A percentile compares a stretch with the other conserved stretches of the same genome.
Conservation (phyloP, 2,797 vertebrate genomes). For the Delichon dasypus region DNA sequence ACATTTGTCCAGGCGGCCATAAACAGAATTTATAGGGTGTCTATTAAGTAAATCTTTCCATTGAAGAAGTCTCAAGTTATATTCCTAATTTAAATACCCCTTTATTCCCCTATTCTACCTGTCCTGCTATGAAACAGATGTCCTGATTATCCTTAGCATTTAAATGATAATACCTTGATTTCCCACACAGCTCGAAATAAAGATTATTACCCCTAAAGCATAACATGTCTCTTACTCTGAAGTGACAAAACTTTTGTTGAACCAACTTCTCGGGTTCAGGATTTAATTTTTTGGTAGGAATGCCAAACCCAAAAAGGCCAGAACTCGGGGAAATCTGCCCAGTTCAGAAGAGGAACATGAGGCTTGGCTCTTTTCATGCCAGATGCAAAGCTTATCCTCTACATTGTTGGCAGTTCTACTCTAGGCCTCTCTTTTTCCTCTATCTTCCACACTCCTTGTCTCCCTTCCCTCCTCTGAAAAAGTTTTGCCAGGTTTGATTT, state of each 20-base stretch:
- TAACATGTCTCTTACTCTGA: background rate
- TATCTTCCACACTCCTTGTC: background rate
- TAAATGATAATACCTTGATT: background rate
- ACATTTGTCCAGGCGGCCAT: background rate
- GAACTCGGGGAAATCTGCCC: background rate
- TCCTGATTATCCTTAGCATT: background rate
- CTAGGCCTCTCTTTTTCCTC: background rate
- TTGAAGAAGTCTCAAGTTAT: background rate
- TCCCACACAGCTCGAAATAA: background rate
- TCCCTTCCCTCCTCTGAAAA: background rate
- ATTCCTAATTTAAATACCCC: background rate
- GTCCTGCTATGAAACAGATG: background rate
- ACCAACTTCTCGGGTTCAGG: background rate
- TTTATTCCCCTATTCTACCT: background rate
- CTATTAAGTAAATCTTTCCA: background rate
- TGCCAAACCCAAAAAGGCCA: background rate
- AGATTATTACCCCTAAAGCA: background rate
- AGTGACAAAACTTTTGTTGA: background rate
- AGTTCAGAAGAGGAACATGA: background rate
- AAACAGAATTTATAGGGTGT: background rate
- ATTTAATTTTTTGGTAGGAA: constrained; percentile 1
- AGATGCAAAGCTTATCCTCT: background rate
- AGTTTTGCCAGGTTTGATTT: background rate
- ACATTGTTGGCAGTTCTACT: background rate
- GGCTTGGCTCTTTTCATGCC: background rate